Percentiles rank a stretch among this genome's conserved stretches.
phyloP scores from a whole-genome alignment of 2,797 vertebrate genomes.

The Echeneis naucrates region DNA sequence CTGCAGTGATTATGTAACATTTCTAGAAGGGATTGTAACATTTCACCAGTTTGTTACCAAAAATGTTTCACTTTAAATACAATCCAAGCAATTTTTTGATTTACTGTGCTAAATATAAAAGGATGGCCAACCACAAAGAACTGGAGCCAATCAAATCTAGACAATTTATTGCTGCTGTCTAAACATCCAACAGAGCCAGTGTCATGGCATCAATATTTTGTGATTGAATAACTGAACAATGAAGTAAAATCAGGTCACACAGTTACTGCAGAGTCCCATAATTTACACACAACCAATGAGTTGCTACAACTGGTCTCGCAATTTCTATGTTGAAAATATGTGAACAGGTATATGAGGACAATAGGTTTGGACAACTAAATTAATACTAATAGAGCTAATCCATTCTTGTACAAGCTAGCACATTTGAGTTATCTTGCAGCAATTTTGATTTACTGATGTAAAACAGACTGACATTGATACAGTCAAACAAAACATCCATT shows the following conservation, averaged over 20 bases:
- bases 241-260: conserved; percentile 9
- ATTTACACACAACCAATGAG: not conserved
- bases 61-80: not conserved
- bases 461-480: not conserved
- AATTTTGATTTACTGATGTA: not conserved
- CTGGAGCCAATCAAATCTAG: not conserved
- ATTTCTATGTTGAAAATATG: conserved; percentile 4
- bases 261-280: not conserved
- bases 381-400: conserved; percentile 1
- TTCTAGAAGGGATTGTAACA: not conserved
- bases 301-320: not conserved
- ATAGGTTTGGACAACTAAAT: conserved; percentile 8
- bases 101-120: not conserved
- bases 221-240: not conserved
- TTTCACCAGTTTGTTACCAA: not conserved
- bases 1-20: not conserved
- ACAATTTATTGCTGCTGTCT: not conserved
- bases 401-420: not conserved
- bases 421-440: not conserved
- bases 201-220: not conserved
- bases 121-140: not conserved
- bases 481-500: conserved; percentile 8
- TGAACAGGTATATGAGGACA: not conserved
- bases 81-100: not conserved
- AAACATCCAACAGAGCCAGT: not conserved